These are phyloP conservation scores for Temnothorax rugatulus DNA, from an alignment of 2,888 invertebrate genomes.

Conservation along the genomic window DNA sequence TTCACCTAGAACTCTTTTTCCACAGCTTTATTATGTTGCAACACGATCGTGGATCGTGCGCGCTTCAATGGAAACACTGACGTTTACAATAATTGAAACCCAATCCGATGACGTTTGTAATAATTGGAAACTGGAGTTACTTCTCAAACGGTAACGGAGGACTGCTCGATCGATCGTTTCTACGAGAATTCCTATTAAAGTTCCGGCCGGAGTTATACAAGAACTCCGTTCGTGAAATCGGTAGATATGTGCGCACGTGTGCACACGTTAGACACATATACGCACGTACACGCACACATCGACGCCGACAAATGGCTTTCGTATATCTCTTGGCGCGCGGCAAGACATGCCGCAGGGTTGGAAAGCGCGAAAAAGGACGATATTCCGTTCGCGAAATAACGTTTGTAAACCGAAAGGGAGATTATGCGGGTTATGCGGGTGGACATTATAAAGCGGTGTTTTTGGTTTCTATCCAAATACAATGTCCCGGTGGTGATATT, in stretches of 20 bases:
- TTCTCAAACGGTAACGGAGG: slow-evolving; percentile 32
- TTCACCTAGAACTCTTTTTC: background rate
- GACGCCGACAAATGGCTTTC: slow-evolving; percentile 36
- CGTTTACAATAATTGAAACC: slow-evolving; percentile 47
- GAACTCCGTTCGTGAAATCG: slow-evolving; percentile 25
- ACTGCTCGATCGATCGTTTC: slow-evolving; percentile 49
- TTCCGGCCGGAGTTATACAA: slow-evolving; percentile 49
- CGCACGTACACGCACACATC: background rate
- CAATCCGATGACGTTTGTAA: slow-evolving; percentile 51
- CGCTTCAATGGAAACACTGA: slow-evolving; percentile 27
- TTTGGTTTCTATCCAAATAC: slow-evolving; percentile 26
- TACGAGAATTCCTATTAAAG: slow-evolving; percentile 60
- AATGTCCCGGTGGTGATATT: slow-evolving; percentile 21
- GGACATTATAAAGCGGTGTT: background rate
- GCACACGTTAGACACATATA: background rate
- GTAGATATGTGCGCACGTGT: slow-evolving; percentile 2
- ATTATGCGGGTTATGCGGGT: slow-evolving; percentile 40
- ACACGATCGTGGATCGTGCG: slow-evolving; percentile 7
- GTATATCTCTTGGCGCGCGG: slow-evolving; percentile 28
- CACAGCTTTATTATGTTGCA: slow-evolving; percentile 10
- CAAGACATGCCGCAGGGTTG: slow-evolving; percentile 5
- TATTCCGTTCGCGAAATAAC: slow-evolving; percentile 27
- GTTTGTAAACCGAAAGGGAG: slow-evolving; percentile 31
- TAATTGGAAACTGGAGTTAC: slow-evolving; percentile 60
- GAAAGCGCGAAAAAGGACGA: slow-evolving; percentile 26